Evolutionary conservation across 2,797 vertebrate genomes (phyloP).

Genomic region (Pitangus sulphuratus): DNA sequence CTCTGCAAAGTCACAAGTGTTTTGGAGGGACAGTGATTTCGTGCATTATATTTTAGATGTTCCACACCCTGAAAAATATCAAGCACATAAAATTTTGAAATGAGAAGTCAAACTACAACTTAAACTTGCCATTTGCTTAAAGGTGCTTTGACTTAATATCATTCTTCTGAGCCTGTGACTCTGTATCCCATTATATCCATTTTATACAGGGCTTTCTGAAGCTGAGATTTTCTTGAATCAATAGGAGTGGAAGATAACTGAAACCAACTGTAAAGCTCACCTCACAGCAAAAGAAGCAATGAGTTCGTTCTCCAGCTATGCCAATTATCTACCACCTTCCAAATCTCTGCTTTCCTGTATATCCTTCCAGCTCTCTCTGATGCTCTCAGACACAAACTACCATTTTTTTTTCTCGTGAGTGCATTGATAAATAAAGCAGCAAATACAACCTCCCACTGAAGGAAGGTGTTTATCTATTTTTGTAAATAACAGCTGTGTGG

Average conservation of each 20-base stretch:
- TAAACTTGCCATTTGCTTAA: background rate
- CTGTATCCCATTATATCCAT: background rate
- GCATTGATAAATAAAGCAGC: slow-evolving; percentile 16
- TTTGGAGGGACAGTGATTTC: background rate
- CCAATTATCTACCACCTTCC: background rate
- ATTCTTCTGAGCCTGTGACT: background rate
- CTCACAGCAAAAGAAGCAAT: background rate
- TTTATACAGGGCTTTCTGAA: background rate
- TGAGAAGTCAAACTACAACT: background rate
- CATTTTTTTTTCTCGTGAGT: background rate
- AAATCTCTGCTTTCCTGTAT: background rate
- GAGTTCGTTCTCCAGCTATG: background rate
- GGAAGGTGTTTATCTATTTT: slow-evolving; percentile 29
- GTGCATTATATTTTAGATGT: background rate
- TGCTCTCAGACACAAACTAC: background rate
- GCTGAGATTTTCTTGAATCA: background rate
- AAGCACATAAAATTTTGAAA: background rate
- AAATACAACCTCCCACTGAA: background rate
- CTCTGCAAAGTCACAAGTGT: background rate
- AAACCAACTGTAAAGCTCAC: background rate
- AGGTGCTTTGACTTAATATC: background rate
- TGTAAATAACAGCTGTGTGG: slow-evolving; percentile 54
- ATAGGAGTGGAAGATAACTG: background rate
- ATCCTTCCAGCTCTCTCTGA: background rate
- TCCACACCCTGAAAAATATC: background rate